A percentile compares a stretch with the other conserved stretches of the same genome.
These are phyloP conservation scores for Pomatorhinus ruficollis DNA, from an alignment of 2,113 vertebrate genomes.

Conservation along the genomic window DNA sequence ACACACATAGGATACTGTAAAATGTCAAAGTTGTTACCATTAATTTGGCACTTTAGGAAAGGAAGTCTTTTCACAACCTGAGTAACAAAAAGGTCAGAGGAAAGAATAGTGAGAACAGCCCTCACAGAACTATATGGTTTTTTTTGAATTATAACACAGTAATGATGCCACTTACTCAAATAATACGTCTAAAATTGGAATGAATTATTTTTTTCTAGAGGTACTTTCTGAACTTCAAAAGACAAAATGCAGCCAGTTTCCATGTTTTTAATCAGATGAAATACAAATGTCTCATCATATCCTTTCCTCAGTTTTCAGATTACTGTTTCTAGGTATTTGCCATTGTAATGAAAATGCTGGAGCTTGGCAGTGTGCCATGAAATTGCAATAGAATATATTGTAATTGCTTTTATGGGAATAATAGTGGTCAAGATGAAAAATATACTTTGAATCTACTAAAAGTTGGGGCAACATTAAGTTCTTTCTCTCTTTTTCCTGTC, in stretches of 20 bases:
- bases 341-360: not conserved
- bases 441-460: not conserved
- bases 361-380: not conserved
- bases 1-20: not conserved
- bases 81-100: not conserved
- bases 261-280: not conserved
- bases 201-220: not conserved
- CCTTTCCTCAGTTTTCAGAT: not conserved
- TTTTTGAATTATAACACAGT: not conserved
- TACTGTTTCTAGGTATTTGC: not conserved
- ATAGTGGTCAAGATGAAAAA: not conserved
- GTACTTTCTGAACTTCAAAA: not conserved
- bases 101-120: not conserved
- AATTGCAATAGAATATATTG: not conserved
- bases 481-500: not conserved
- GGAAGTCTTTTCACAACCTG: not conserved
- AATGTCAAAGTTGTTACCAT: not conserved
- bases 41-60: not conserved
- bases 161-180: not conserved
- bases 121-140: not conserved
- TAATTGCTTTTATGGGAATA: constrained; percentile 28
- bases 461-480: not conserved
- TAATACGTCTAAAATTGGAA: not conserved
- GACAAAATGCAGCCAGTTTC: not conserved
- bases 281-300: not conserved